A percentile compares a stretch with the other conserved stretches of the same genome.
Conservation (phyloP, 2,113 vertebrate genomes). For the Toxotes chatareus region DNA sequence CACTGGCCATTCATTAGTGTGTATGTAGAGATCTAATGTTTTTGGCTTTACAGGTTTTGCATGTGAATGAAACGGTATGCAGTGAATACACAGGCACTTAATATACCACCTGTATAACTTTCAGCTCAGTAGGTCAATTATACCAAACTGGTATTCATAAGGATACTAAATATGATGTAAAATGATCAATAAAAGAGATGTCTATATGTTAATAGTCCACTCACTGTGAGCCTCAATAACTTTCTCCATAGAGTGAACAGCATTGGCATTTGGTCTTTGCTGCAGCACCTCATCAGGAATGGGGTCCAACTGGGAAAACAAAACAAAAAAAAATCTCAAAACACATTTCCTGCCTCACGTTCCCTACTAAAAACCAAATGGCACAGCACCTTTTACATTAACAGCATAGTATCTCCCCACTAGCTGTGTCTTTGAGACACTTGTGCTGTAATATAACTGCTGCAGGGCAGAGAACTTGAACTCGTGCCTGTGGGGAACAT, state of each 20-base stretch:
- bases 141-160: background rate
- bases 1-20: background rate
- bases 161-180: background rate
- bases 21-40: background rate
- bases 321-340: background rate
- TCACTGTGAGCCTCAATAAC: constrained; percentile 94
- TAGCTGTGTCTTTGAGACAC: background rate
- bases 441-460: background rate
- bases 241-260: constrained; percentile 94
- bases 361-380: background rate
- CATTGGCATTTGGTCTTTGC: constrained; percentile 92
- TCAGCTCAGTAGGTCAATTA: background rate
- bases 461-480: background rate
- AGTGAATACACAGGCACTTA: no score
- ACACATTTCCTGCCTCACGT: background rate
- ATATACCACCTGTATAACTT: no score
- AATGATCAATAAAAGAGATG: background rate
- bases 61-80: no score
- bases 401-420: background rate
- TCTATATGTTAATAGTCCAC: constrained; percentile 59
- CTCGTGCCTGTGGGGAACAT: background rate
- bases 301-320: constrained; percentile 83
- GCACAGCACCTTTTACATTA: background rate
- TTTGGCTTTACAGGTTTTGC: background rate
- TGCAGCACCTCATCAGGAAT: constrained; percentile 92